Evolutionary conservation across 2,888 invertebrate species (phyloP).

Genomic region (Leptopilina drosophilae): DNA sequence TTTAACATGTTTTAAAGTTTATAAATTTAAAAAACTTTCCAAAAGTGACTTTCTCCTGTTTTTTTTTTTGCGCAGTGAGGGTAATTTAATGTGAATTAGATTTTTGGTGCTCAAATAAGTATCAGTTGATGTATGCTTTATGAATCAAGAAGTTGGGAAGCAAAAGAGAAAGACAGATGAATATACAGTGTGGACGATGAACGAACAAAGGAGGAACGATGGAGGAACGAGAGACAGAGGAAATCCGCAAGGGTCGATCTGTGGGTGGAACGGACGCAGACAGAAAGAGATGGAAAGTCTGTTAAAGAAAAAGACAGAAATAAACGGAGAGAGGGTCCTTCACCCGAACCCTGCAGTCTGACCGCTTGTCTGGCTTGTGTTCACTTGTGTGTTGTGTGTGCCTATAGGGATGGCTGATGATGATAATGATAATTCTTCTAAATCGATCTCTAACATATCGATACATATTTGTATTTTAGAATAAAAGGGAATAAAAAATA

Average conservation of each 20-base stretch:
- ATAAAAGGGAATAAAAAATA: too few relatives aligned
- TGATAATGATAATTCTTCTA: background rate
- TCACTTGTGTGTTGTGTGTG: background rate
- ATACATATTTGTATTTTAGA: too few relatives aligned
- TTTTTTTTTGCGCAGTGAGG: too few relatives aligned
- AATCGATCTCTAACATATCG: background rate
- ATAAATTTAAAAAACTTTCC: too few relatives aligned
- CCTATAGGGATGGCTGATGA: slow-evolving; percentile 44
- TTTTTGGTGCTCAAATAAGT: slow-evolving; percentile 60
- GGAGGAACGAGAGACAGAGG: slow-evolving; percentile 54
- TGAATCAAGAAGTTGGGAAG: slow-evolving; percentile 41
- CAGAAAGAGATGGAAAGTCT: slow-evolving; percentile 42
- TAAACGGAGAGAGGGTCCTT: slow-evolving; percentile 60
- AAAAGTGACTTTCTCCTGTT: too few relatives aligned
- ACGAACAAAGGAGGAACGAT: slow-evolving; percentile 46
- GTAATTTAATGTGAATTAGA: slow-evolving; percentile 50
- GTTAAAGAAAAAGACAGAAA: slow-evolving; percentile 38
- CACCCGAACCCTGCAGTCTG: slow-evolving; percentile 62
- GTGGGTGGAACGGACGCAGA: slow-evolving; percentile 41
- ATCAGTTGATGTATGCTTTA: slow-evolving; percentile 54
- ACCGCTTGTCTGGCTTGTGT: slow-evolving; percentile 51
- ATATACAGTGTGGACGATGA: slow-evolving; percentile 27
- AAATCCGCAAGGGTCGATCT: slow-evolving; percentile 47
- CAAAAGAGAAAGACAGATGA: slow-evolving; percentile 21
- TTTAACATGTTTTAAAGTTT: too few relatives aligned